Percentiles rank a stretch among this genome's conserved stretches.
These are phyloP conservation scores for Sterna hirundo DNA, from an alignment of 2,113 vertebrate genomes.

Conservation along the genomic window DNA sequence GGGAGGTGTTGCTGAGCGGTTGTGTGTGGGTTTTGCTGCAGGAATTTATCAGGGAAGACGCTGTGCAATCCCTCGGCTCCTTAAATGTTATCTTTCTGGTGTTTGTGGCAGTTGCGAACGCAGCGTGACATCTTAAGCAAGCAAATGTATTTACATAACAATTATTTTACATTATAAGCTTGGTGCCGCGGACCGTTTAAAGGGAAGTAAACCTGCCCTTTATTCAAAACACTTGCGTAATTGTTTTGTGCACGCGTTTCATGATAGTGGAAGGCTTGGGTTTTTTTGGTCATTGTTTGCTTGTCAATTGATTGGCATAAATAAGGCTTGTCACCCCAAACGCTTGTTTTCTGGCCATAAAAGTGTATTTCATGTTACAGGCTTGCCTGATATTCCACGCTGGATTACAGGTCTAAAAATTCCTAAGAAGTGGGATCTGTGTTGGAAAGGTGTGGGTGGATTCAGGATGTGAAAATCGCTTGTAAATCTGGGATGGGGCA, in stretches of 20 bases:
- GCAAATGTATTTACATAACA: background rate
- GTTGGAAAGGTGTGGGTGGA: slow-evolving; percentile 28
- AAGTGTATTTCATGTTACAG: background rate
- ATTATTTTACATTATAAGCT: background rate
- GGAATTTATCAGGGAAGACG: slow-evolving; percentile 42
- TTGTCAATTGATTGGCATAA: background rate
- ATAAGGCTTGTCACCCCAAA: background rate
- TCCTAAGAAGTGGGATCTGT: background rate
- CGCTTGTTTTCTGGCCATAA: background rate
- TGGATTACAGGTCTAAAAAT: background rate
- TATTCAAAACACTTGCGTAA: slow-evolving; percentile 8
- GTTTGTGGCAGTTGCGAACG: background rate
- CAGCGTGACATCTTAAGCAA: background rate
- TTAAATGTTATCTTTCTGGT: background rate
- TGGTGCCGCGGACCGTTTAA: background rate
- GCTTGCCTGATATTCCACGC: background rate
- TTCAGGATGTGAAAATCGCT: background rate
- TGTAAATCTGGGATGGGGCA: background rate
- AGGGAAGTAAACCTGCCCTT: background rate
- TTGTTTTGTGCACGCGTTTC: background rate
- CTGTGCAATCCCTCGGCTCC: background rate
- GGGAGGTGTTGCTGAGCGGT: background rate
- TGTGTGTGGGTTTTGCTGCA: slow-evolving; percentile 50
- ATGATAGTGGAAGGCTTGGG: background rate
- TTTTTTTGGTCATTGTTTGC: background rate